Base-by-base conservation (phyloP, 1,140 invertebrate species). In the Tribolium castaneum region DNA sequence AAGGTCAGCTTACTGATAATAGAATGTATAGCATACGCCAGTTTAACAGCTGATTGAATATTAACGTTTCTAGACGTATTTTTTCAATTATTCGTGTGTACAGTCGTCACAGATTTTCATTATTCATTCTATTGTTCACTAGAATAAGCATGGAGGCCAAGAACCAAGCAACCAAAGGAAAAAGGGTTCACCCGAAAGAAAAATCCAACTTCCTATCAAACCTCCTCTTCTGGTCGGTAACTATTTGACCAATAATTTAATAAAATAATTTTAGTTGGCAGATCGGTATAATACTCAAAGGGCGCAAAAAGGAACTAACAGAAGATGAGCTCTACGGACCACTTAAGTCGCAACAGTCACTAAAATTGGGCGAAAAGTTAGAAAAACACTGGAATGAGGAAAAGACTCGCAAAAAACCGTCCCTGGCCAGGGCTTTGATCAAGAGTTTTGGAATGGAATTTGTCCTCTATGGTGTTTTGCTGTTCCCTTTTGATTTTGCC, bases 181-280 rank as follows among this genome's bases (percentile, higher is more conserved):
- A 51, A 88, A 92, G 80, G 88, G 88, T 25, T 59, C 54, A 59
- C 22, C 54, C 54, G n/a, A 6, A 25, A 9, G 54, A 59, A n/a
- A 59, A 59, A 25, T 16, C 54, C 0, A 59, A 59, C n/a, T 59
- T 59, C 10, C 0, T 59, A 19, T 59, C 54, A n/a, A 6, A 59
- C 10, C 19, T 59, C 10, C 19, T 59, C 7, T 59, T 59, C 19
- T 59, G 54, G 54, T 59, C 2, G n/a, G 54, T 59, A 22, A n/a
- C 6, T 2, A 22, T n/a, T 59, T 56, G 7, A n/a, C 1, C 6
- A 9, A 59, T 3, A 19, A 59, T 45, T 25, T 25, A 25, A 59
- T 10, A 2, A 56, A 1, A 22, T 4, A 59, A 1, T 25, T 59
- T 25, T 7, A 59, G 54, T 19, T 59, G 54, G 54, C 14, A 6